These are phyloP conservation scores for Sebastes diaconus DNA, from an alignment of 2,797 vertebrate genomes.

Conservation along the genomic window DNA sequence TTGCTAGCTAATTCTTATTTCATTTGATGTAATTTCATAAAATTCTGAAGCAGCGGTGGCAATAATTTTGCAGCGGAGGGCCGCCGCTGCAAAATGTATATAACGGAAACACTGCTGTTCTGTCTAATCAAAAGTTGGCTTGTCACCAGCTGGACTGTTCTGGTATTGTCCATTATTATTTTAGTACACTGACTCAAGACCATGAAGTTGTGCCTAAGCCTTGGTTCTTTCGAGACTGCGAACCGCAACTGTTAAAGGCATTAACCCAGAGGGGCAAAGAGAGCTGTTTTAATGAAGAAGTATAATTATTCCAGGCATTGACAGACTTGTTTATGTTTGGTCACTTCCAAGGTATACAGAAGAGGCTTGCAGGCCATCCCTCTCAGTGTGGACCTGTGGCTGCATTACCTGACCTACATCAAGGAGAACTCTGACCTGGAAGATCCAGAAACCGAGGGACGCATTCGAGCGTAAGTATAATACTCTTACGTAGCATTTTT, in stretches of 20 bases:
- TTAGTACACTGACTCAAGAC: background rate
- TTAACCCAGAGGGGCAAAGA: background rate
- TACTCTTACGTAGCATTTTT: background rate
- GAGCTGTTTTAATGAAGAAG: background rate
- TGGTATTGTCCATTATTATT: background rate
- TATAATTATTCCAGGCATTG: background rate
- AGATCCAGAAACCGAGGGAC: slow-evolving; percentile 89
- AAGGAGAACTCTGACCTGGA: slow-evolving; percentile 92
- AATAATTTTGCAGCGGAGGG: too few species aligned
- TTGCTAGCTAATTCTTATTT: too few species aligned
- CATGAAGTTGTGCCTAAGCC: background rate
- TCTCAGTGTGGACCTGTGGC: slow-evolving; percentile 98
- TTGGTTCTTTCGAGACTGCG: background rate
- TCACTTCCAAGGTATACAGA: slow-evolving; percentile 89
- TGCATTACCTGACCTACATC: slow-evolving; percentile 96
- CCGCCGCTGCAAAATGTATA: too few species aligned
- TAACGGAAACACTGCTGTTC: background rate
- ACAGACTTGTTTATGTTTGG: background rate
- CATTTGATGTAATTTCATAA: too few species aligned
- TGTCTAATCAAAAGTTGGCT: background rate
- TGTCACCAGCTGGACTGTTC: background rate
- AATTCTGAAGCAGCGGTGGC: too few species aligned
- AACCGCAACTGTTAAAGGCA: background rate
- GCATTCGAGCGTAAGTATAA: slow-evolving; percentile 90
- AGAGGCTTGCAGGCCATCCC: slow-evolving; percentile 97